A percentile compares a stretch with the other conserved stretches of the same genome.
These are phyloP conservation scores for Psammodynastes pulverulentus DNA, from an alignment of 2,113 vertebrate species.

Conservation along the genomic window DNA sequence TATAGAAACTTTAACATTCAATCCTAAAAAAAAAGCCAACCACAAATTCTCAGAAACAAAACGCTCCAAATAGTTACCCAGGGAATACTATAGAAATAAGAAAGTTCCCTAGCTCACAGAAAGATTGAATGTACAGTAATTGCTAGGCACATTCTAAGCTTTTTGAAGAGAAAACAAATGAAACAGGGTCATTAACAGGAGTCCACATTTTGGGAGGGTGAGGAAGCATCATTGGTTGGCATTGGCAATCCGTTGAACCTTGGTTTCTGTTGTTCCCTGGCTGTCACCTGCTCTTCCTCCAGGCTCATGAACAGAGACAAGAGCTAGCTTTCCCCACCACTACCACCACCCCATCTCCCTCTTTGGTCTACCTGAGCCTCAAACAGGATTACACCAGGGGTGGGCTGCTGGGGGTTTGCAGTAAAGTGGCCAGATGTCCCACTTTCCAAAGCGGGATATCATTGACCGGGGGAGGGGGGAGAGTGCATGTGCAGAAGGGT, in stretches of 20 bases:
- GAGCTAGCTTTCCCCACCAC: background rate
- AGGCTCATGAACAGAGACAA: background rate
- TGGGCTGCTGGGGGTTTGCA: no score
- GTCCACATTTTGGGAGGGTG: background rate
- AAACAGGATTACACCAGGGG: background rate
- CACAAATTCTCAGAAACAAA: background rate
- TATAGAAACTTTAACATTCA: background rate
- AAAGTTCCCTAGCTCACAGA: accelerated
- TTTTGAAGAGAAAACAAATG: accelerated
- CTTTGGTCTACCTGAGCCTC: background rate
- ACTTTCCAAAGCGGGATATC: no score
- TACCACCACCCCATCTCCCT: background rate
- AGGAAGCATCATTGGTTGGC: background rate
- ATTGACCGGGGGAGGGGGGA: no score
- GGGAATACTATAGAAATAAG: background rate
- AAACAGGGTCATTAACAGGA: background rate
- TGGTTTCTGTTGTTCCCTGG: background rate
- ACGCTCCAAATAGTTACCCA: background rate
- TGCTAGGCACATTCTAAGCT: background rate
- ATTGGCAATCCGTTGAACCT: background rate
- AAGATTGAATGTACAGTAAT: background rate
- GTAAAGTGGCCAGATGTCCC: no score
- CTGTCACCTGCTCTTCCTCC: background rate
- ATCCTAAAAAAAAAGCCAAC: background rate
- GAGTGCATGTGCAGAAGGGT: no score